Conservation (phyloP, 1,140 invertebrate genomes). For the Meloidogyne exigua region DNA sequence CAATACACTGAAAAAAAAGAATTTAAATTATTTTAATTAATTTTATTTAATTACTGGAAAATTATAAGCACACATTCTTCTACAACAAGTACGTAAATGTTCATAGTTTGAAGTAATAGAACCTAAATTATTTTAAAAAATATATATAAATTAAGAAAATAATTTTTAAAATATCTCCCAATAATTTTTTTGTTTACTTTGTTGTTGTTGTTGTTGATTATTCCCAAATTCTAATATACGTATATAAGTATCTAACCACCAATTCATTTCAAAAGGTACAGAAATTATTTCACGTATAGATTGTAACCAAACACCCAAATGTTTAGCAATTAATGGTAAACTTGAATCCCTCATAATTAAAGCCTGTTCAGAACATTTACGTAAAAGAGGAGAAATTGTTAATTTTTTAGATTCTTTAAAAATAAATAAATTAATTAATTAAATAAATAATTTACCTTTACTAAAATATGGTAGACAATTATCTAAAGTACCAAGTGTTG, state of each 20-base stretch:
- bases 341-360: slow-evolving; percentile 65
- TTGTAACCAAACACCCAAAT: slow-evolving; percentile 62
- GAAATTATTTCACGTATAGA: slow-evolving; percentile 46
- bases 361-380: slow-evolving; percentile 65
- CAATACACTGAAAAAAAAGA: slow-evolving; percentile 42
- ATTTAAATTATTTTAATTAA: not conserved
- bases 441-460: slow-evolving; percentile 59
- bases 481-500: slow-evolving; percentile 66
- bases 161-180: too few species aligned
- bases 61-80: slow-evolving; percentile 66
- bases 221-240: slow-evolving; percentile 41
- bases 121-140: not conserved
- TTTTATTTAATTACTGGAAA: slow-evolving; percentile 62
- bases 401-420: slow-evolving; percentile 64
- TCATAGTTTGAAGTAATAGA: not conserved
- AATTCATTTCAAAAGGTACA: slow-evolving; percentile 38
- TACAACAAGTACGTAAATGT: slow-evolving; percentile 45
- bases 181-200: not conserved
- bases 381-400: slow-evolving; percentile 65
- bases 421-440: not conserved
- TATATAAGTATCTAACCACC: slow-evolving; percentile 57
- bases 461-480: slow-evolving; percentile 66
- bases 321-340: slow-evolving; percentile 64
- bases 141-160: too few species aligned
- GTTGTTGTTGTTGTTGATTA: slow-evolving; percentile 10